phyloP scores from a whole-genome alignment of 2,888 invertebrate species.

The Eustalomyia histrio region DNA sequence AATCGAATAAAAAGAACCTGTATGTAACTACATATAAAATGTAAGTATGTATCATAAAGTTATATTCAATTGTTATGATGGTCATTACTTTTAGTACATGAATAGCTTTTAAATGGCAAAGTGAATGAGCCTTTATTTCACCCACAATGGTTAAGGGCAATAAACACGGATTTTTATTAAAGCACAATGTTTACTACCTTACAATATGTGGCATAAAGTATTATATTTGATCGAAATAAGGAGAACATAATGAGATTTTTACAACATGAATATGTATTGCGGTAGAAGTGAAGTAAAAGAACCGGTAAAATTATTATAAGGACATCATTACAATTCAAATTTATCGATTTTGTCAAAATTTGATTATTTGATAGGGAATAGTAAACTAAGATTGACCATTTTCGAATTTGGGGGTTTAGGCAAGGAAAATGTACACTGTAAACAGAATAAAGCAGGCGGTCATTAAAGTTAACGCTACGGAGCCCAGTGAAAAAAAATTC shows the following conservation, averaged over 20 bases:
- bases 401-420: too few relatives aligned
- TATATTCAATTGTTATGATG: conserved; percentile 26
- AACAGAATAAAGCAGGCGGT: too few relatives aligned
- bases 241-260: conserved; percentile 65
- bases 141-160: conserved; percentile 34
- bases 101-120: conserved; percentile 34
- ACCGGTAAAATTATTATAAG: too few relatives aligned
- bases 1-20: too few relatives aligned
- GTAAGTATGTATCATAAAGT: background rate
- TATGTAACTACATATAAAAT: background rate
- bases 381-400: too few relatives aligned
- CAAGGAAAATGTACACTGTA: too few relatives aligned
- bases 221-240: conserved; percentile 50
- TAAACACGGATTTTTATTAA: conserved; percentile 57
- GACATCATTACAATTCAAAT: too few relatives aligned
- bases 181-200: background rate
- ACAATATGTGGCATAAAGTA: conserved; percentile 20
- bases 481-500: too few relatives aligned
- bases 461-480: too few relatives aligned
- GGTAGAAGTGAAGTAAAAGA: too few relatives aligned
- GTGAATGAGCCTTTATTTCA: conserved; percentile 35
- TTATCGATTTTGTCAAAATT: too few relatives aligned
- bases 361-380: too few relatives aligned
- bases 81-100: conserved; percentile 8
- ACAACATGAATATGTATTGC: conserved; percentile 25